A percentile compares a stretch with the other conserved stretches of the same genome.
phyloP scores from a whole-genome alignment of 1,140 invertebrate species.

The Trichonephila clavata region DNA sequence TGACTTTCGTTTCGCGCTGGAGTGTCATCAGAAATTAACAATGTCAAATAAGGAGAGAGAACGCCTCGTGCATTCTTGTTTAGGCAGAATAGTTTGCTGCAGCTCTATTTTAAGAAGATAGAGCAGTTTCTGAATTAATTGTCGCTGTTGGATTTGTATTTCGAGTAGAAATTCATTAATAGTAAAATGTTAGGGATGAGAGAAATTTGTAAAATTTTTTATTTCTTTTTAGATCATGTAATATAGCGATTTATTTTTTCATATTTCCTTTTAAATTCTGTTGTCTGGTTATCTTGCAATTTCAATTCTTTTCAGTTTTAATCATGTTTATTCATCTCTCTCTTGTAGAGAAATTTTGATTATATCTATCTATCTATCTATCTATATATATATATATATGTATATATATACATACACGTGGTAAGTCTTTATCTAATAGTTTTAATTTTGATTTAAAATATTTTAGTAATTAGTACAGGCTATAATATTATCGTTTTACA shows the following conservation, averaged over 20 bases:
- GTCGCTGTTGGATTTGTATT: not conserved
- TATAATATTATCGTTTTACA: too few species aligned
- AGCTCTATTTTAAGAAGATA: not conserved
- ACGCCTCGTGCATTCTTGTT: not conserved
- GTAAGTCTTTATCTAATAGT: too few species aligned
- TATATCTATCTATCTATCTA: too few species aligned
- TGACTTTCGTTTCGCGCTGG: not conserved
- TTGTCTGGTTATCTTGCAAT: too few species aligned
- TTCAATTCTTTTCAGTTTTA: too few species aligned
- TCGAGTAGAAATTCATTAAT: not conserved
- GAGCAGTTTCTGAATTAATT: not conserved
- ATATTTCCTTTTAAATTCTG: too few species aligned
- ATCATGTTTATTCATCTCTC: too few species aligned
- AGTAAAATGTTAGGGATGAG: not conserved
- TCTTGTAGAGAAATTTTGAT: too few species aligned
- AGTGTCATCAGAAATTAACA: conserved; percentile 32
- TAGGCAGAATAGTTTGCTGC: not conserved
- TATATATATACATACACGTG: too few species aligned
- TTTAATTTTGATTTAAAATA: too few species aligned
- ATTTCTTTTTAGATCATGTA: not conserved
- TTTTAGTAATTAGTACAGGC: too few species aligned
- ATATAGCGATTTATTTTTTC: not conserved
- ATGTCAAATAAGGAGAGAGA: not conserved
- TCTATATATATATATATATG: too few species aligned
- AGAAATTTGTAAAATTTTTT: not conserved